A percentile compares a stretch with the other conserved stretches of the same genome.
Evolutionary conservation across 2,888 invertebrate species (phyloP).

Genomic region (Punctoribates punctum): DNA sequence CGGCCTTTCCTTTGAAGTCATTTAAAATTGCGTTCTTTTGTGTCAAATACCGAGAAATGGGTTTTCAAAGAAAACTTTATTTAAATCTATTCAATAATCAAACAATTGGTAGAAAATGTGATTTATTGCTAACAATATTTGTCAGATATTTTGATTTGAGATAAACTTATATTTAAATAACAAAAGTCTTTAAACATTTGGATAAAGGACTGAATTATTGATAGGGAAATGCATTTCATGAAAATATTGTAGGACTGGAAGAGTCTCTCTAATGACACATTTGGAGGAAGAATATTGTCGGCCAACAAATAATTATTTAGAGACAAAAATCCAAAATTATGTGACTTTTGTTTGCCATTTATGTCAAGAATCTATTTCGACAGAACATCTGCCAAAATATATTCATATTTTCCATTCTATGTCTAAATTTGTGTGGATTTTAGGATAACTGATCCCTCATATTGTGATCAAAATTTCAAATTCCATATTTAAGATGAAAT

Average conservation of each 20-base stretch:
- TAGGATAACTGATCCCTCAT: slow-evolving; percentile 29
- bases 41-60: too few species aligned
- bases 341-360: not conserved
- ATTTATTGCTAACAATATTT: too few species aligned
- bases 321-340: not conserved
- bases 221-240: not conserved
- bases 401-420: slow-evolving; percentile 1
- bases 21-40: too few species aligned
- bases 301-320: not conserved
- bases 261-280: not conserved
- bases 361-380: not conserved
- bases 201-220: not conserved
- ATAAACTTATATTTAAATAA: too few species aligned
- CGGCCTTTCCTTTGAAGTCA: too few species aligned
- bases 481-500: not conserved
- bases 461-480: slow-evolving; percentile 12
- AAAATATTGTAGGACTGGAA: not conserved
- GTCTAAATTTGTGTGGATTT: not conserved
- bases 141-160: too few species aligned
- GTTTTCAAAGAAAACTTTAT: too few species aligned
- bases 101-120: too few species aligned
- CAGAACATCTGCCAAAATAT: slow-evolving; percentile 24
- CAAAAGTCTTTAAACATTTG: too few species aligned
- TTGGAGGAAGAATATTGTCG: not conserved
- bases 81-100: too few species aligned